A percentile compares a stretch with the other conserved stretches of the same genome.
phyloP scores from a whole-genome alignment of 2,888 invertebrate genomes.

The Megastigmus dorsalis region DNA sequence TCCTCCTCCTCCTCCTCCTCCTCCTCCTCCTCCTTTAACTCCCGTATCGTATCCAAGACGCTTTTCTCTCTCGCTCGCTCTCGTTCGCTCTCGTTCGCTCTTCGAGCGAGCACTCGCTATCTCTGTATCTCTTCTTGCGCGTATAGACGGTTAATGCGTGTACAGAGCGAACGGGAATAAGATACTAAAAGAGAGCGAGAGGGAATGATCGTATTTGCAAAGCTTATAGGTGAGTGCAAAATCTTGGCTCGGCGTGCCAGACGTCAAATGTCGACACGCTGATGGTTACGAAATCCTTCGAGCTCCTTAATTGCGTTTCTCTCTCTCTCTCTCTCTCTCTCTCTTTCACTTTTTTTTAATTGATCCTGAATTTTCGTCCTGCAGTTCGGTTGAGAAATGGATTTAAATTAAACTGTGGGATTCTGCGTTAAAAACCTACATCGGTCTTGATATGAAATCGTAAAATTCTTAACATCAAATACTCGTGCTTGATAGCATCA shows the following conservation, averaged over 20 bases:
- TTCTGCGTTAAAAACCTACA: neutral
- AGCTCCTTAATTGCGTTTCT: too few species aligned
- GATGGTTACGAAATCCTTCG: neutral
- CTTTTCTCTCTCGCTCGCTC: constrained; percentile 53
- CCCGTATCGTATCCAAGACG: constrained; percentile 69
- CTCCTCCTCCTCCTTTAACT: constrained; percentile 52
- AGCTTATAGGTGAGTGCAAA: constrained; percentile 30
- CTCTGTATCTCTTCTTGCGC: constrained; percentile 30
- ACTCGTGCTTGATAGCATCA: too few species aligned
- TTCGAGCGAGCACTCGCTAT: neutral
- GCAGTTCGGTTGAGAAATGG: too few species aligned
- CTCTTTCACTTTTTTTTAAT: too few species aligned
- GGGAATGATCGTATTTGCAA: constrained; percentile 56
- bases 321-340: too few species aligned
- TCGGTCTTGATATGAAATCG: too few species aligned
- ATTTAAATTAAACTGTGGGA: neutral
- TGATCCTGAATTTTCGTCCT: too few species aligned
- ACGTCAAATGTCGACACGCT: neutral
- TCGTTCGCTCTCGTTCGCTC: constrained; percentile 4
- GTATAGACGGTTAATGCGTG: constrained; percentile 64
- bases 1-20: too few species aligned
- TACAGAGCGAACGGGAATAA: constrained; percentile 59
- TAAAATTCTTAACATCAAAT: too few species aligned
- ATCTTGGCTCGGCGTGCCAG: neutral
- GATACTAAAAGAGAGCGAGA: constrained; percentile 49